These are phyloP conservation scores for Clistopyga incitator DNA, from an alignment of 2,888 invertebrate genomes.

Conservation along the genomic window DNA sequence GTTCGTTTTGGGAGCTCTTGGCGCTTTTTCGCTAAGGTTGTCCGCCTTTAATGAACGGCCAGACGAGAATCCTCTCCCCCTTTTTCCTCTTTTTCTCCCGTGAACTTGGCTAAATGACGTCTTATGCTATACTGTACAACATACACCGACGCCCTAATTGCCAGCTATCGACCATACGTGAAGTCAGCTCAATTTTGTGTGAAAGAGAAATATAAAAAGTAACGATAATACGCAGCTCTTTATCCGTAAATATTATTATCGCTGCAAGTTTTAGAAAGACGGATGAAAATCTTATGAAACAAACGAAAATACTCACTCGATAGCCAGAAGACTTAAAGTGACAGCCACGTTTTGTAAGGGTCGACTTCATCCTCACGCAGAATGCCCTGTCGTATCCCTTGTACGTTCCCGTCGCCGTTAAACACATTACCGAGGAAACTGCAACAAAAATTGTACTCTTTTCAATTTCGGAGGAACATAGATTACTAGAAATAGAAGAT, in stretches of 20 bases:
- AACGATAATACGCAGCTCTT: neutral
- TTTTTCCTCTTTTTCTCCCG: conserved; percentile 12
- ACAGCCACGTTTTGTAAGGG: conserved; percentile 97
- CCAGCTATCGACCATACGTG: conserved; percentile 18
- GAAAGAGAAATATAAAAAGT: conserved; percentile 31
- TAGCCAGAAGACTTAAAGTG: conserved; percentile 98
- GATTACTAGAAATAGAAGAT: conserved; percentile 6
- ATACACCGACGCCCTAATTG: conserved; percentile 50
- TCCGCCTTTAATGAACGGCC: conserved; percentile 68
- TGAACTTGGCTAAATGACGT: conserved; percentile 55
- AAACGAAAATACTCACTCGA: conserved; percentile 89
- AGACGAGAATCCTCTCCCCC: conserved; percentile 50
- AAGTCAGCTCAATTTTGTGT: conserved; percentile 21
- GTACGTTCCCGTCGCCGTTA: conserved; percentile 89
- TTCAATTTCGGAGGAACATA: neutral
- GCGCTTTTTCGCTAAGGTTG: conserved; percentile 51
- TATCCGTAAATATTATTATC: neutral
- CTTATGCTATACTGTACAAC: conserved; percentile 23
- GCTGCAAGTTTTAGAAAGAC: neutral
- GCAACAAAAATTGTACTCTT: conserved; percentile 73
- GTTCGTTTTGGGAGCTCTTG: conserved; percentile 59
- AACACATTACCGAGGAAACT: conserved; percentile 94
- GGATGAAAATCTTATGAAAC: neutral
- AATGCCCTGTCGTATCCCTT: conserved; percentile 96
- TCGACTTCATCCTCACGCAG: conserved; percentile 99